These are phyloP conservation scores for Taenioides sp. DNA, from an alignment of 2,797 vertebrate genomes.

Conservation along the genomic window DNA sequence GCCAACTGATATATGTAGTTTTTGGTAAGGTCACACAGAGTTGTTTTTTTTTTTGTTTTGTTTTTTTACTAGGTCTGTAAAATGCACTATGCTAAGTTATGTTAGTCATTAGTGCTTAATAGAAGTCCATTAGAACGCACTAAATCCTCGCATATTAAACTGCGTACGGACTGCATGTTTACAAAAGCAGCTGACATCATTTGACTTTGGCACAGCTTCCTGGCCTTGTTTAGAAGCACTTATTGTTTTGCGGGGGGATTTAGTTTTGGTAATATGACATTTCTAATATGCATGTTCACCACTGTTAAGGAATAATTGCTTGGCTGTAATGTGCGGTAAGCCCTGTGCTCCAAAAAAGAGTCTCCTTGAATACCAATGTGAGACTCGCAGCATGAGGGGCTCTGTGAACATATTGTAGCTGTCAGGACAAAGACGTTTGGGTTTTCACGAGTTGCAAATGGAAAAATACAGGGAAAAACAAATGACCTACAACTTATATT, in stretches of 20 bases:
- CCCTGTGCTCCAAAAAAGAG: constrained; percentile 34
- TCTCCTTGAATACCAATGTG: constrained; percentile 65
- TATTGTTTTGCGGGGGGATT: constrained; percentile 61
- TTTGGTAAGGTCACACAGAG: too few relatives aligned
- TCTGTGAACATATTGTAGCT: constrained; percentile 37
- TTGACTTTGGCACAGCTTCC: constrained; percentile 45
- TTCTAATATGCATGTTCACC: constrained; percentile 69
- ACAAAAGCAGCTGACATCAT: constrained; percentile 22
- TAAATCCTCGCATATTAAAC: background rate
- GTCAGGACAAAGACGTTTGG: constrained; percentile 21
- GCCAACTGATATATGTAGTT: too few relatives aligned
- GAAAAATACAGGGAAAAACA: constrained; percentile 19
- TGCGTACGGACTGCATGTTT: constrained; percentile 20
- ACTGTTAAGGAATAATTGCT: constrained; percentile 73
- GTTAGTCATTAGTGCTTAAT: background rate
- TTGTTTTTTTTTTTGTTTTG: too few relatives aligned
- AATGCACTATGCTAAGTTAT: background rate
- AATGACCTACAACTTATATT: constrained; percentile 5
- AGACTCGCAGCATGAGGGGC: constrained; percentile 33
- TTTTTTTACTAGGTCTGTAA: too few relatives aligned
- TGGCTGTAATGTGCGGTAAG: constrained; percentile 63
- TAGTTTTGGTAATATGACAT: constrained; percentile 66
- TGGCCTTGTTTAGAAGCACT: constrained; percentile 44
- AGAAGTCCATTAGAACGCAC: background rate
- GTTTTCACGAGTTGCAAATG: constrained; percentile 29